These are phyloP conservation scores for Addax nasomaculatus DNA, from an alignment of 2,113 vertebrate genomes.

Conservation along the genomic window DNA sequence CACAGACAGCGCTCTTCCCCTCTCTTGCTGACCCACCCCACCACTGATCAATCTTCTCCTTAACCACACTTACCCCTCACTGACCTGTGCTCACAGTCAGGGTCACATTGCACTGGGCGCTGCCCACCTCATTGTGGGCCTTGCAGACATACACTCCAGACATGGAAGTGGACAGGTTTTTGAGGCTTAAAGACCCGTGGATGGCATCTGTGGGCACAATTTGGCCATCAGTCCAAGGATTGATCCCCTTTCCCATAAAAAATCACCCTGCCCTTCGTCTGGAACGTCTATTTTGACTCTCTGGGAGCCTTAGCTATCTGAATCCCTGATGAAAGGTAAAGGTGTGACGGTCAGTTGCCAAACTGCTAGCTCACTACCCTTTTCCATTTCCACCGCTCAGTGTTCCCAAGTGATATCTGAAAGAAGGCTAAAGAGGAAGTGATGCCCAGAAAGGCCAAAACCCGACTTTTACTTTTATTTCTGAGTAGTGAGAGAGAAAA, in stretches of 20 bases:
- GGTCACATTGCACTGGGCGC: constrained; percentile 82
- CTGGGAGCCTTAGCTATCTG: neutral
- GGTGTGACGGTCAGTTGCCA: neutral
- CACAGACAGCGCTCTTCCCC: neutral
- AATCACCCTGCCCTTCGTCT: neutral
- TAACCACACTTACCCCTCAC: constrained; percentile 74
- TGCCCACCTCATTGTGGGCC: constrained; percentile 83
- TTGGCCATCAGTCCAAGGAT: neutral
- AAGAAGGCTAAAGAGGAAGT: neutral
- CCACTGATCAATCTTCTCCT: neutral
- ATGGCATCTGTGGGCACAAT: constrained; percentile 77
- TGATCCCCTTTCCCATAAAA: neutral
- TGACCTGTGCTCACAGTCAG: constrained; percentile 86
- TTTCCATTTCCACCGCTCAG: neutral
- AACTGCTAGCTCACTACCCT: neutral
- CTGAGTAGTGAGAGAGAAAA: neutral
- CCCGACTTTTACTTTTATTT: neutral
- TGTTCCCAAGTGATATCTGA: neutral
- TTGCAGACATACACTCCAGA: constrained; percentile 89
- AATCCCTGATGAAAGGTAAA: neutral
- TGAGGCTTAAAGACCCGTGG: constrained; percentile 84
- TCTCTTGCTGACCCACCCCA: neutral
- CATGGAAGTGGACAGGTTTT: constrained; percentile 86
- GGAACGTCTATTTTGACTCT: neutral
- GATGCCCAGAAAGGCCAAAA: neutral